A percentile compares a stretch with the other conserved stretches of the same genome.
Evolutionary conservation across 1,140 invertebrate genomes (phyloP).

Genomic region (Archegozetes longisetosus): DNA sequence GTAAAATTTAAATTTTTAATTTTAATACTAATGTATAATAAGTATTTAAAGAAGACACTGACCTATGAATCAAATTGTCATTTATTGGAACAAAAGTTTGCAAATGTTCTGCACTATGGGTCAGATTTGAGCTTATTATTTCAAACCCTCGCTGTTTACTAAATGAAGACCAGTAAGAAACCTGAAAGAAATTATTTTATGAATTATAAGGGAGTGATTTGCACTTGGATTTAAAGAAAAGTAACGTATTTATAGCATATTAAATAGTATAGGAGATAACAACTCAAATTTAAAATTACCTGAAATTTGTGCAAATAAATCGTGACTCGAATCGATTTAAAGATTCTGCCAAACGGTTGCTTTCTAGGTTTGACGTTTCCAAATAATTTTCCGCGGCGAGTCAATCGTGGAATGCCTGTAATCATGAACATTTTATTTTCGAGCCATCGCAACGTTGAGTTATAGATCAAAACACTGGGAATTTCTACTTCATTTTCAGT

Average conservation of each 20-base stretch:
- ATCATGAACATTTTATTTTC: constrained; percentile 87
- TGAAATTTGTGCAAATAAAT: constrained; percentile 22
- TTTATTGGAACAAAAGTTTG: constrained; percentile 53
- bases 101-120: constrained; percentile 66
- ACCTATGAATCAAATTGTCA: constrained; percentile 60
- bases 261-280: no score
- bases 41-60: constrained; percentile 1
- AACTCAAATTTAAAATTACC: no score
- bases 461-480: constrained; percentile 67
- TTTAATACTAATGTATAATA: neutral
- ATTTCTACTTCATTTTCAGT: constrained; percentile 22
- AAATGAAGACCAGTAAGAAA: constrained; percentile 97
- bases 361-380: constrained; percentile 63
- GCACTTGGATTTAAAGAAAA: constrained; percentile 41
- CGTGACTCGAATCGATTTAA: constrained; percentile 30
- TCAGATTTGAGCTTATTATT: constrained; percentile 65
- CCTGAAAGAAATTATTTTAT: constrained; percentile 49
- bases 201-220: no score
- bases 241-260: no score
- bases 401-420: constrained; percentile 86
- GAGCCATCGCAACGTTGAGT: constrained; percentile 79
- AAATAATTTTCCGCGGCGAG: constrained; percentile 72
- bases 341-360: constrained; percentile 80
- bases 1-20: constrained; percentile 3
- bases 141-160: constrained; percentile 87